Conservation (phyloP, 2,113 vertebrate genomes). For the Hucho hucho region DNA sequence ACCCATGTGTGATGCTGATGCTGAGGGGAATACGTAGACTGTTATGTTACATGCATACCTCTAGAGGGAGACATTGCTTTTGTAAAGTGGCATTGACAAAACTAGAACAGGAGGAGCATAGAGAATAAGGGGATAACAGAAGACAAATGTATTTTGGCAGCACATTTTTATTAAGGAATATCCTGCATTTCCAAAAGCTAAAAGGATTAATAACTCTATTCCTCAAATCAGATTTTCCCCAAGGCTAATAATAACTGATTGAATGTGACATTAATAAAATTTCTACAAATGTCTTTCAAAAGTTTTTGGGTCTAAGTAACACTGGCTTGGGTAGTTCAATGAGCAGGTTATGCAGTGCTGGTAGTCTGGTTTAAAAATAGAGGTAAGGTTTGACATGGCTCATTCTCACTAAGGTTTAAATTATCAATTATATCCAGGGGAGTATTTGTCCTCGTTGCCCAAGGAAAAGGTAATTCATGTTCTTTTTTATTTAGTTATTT, state of each 20-base stretch:
- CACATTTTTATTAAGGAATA: constrained; percentile 58
- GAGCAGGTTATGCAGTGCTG: constrained; percentile 66
- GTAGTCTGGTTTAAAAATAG: constrained; percentile 63
- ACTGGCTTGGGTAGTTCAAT: constrained; percentile 55
- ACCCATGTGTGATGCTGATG: no score
- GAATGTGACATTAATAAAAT: constrained; percentile 77
- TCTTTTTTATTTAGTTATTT: constrained; percentile 64
- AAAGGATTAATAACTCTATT: constrained; percentile 71
- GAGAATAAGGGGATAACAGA: constrained; percentile 47
- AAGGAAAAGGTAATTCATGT: constrained; percentile 66
- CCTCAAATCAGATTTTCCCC: constrained; percentile 16
- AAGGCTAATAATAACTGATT: constrained; percentile 69
- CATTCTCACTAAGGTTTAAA: constrained; percentile 48
- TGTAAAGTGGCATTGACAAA: constrained; percentile 8
- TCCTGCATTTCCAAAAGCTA: constrained; percentile 64
- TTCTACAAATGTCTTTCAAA: constrained; percentile 59
- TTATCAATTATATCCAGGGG: constrained; percentile 75
- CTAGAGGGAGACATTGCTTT: constrained; percentile 73
- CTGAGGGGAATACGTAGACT: background rate
- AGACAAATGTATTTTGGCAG: constrained; percentile 75
- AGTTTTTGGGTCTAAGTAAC: constrained; percentile 42
- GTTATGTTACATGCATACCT: constrained; percentile 37
- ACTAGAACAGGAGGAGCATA: background rate
- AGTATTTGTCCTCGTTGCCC: constrained; percentile 67
- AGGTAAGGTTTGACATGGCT: constrained; percentile 68